Conservation (phyloP, 2,113 vertebrate species). For the Phylloscopus trochilus region DNA sequence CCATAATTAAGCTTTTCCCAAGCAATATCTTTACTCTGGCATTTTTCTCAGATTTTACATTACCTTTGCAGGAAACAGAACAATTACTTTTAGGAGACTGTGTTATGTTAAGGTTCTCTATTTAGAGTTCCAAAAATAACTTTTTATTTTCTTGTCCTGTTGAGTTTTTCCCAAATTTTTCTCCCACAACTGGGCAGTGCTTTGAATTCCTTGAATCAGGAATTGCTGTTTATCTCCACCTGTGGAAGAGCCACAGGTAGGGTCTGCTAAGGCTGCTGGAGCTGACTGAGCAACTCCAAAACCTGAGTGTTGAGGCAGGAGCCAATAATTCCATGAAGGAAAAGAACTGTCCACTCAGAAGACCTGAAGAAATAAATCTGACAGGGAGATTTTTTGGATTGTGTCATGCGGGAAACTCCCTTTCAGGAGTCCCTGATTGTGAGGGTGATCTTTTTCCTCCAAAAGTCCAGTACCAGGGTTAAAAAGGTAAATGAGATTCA, state of each 20-base stretch:
- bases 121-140: neutral
- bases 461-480: no score
- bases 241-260: neutral
- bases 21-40: neutral
- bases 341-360: neutral
- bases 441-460: no score
- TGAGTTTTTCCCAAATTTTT: neutral
- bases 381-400: neutral
- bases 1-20: neutral
- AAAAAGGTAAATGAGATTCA: no score
- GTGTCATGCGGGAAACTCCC: neutral
- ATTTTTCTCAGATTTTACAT: neutral
- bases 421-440: no score
- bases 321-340: neutral
- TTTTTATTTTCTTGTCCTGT: neutral
- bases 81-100: neutral
- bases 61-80: neutral
- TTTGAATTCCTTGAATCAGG: neutral
- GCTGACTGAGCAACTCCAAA: neutral
- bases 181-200: rapidly evolving
- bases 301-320: neutral
- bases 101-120: neutral
- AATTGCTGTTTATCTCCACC: neutral
- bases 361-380: neutral
- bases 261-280: neutral